These are phyloP conservation scores for Mirza zaza DNA, from an alignment of 2,113 vertebrate species.

Conservation along the genomic window DNA sequence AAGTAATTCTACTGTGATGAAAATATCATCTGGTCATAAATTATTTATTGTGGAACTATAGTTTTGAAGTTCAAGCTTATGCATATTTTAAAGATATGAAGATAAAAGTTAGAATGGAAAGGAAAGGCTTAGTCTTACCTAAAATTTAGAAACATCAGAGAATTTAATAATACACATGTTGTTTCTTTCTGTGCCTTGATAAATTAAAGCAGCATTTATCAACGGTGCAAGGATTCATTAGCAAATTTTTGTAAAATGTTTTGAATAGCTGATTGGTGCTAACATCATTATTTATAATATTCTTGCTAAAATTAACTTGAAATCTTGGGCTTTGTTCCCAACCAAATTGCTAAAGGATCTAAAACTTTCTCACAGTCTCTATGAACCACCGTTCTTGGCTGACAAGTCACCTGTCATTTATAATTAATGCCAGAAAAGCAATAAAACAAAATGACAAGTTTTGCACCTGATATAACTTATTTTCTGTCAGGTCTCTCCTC, in stretches of 20 bases:
- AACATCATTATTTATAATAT: slow-evolving; percentile 16
- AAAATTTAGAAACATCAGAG: slow-evolving; percentile 22
- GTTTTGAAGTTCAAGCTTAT: neutral
- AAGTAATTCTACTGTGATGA: neutral
- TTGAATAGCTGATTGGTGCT: slow-evolving; percentile 55
- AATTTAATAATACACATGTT: neutral
- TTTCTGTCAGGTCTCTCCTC: slow-evolving; percentile 69
- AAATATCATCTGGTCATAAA: neutral
- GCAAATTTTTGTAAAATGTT: slow-evolving; percentile 42
- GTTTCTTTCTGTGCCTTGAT: neutral
- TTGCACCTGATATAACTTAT: slow-evolving; percentile 73
- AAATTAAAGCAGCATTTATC: slow-evolving; percentile 55
- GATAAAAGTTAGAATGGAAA: neutral
- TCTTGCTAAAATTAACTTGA: slow-evolving; percentile 57
- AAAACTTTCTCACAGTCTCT: slow-evolving; percentile 48
- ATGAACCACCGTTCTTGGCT: slow-evolving; percentile 51
- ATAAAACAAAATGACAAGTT: slow-evolving; percentile 80
- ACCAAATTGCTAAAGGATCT: neutral
- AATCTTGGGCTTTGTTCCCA: slow-evolving; percentile 41
- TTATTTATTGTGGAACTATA: neutral
- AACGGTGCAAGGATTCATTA: slow-evolving; percentile 60
- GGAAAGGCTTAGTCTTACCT: neutral
- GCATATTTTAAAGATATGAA: neutral
- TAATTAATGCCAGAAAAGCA: slow-evolving; percentile 80
- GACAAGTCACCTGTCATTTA: slow-evolving; percentile 78